phyloP scores from a whole-genome alignment of 1,140 invertebrate species.

The Linepithema humile region DNA sequence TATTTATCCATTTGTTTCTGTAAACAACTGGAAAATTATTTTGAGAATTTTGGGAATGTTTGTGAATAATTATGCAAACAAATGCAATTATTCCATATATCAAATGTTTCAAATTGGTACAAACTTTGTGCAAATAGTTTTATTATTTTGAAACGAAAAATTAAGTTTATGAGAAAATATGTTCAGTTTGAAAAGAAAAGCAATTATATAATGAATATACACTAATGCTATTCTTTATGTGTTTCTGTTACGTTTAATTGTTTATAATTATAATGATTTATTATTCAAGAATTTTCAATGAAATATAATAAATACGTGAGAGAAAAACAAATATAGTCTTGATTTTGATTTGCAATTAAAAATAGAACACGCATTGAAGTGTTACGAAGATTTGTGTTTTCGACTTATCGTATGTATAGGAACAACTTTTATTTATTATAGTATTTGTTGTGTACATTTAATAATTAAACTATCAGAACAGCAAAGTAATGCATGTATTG shows the following conservation, averaged over 20 bases:
- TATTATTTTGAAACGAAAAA: not conserved
- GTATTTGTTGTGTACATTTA: slow-evolving; percentile 30
- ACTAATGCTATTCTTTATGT: slow-evolving; percentile 9
- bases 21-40: not conserved
- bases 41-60: not conserved
- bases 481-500: slow-evolving; percentile 65
- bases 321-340: not conserved
- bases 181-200: not conserved
- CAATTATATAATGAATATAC: slow-evolving; percentile 2
- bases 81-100: slow-evolving; percentile 16
- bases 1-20: slow-evolving; percentile 1
- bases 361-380: too few relatives aligned
- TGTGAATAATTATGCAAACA: not conserved
- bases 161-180: slow-evolving; percentile 46
- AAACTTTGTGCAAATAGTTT: slow-evolving; percentile 18
- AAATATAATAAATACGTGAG: slow-evolving; percentile 5
- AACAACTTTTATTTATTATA: slow-evolving; percentile 12
- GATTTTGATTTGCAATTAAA: slow-evolving; percentile 8
- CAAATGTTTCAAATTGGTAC: slow-evolving; percentile 10
- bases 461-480: not conserved
- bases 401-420: not conserved
- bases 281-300: not conserved
- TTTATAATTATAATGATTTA: slow-evolving; percentile 7
- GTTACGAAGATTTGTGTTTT: slow-evolving; percentile 4
- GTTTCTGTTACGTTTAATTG: slow-evolving; percentile 41